phyloP scores from a whole-genome alignment of 2,888 invertebrate species.

The Xestia ashworthii region DNA sequence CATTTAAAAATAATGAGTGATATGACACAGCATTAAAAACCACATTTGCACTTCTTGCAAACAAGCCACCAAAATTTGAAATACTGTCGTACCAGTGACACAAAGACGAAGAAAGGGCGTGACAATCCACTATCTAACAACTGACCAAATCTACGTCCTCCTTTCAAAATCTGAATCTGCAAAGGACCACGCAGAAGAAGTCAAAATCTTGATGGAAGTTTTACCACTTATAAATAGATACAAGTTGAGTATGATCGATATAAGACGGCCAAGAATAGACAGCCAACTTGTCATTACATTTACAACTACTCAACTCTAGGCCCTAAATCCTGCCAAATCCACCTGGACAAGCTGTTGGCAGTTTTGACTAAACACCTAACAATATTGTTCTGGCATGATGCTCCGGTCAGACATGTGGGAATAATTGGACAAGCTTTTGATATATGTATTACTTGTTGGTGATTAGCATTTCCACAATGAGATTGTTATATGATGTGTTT shows the following conservation, averaged over 20 bases:
- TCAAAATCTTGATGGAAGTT: not conserved
- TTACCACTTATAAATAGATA: not conserved
- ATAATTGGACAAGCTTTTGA: constrained; percentile 62
- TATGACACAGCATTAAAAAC: not conserved
- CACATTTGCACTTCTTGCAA: not conserved
- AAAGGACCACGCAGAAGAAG: not conserved
- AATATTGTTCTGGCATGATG: constrained; percentile 55
- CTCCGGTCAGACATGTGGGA: constrained; percentile 51
- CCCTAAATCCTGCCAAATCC: constrained; percentile 43
- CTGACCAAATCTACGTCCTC: not conserved
- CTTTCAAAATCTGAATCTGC: not conserved
- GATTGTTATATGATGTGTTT: constrained; percentile 40
- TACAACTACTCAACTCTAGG: constrained; percentile 15
- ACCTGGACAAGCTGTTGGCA: constrained; percentile 56
- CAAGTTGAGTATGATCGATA: not conserved
- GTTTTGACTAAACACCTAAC: constrained; percentile 53
- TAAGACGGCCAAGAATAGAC: constrained; percentile 5
- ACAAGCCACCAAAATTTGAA: not conserved
- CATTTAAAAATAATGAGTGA: not conserved
- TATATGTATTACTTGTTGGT: constrained; percentile 44
- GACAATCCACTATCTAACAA: not conserved
- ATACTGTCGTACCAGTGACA: not conserved
- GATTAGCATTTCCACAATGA: constrained; percentile 32
- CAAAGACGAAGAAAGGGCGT: not conserved
- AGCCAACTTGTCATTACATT: constrained; percentile 7